Base-by-base conservation (phyloP, 2,888 invertebrate genomes). In the Thumatha senex region DNA sequence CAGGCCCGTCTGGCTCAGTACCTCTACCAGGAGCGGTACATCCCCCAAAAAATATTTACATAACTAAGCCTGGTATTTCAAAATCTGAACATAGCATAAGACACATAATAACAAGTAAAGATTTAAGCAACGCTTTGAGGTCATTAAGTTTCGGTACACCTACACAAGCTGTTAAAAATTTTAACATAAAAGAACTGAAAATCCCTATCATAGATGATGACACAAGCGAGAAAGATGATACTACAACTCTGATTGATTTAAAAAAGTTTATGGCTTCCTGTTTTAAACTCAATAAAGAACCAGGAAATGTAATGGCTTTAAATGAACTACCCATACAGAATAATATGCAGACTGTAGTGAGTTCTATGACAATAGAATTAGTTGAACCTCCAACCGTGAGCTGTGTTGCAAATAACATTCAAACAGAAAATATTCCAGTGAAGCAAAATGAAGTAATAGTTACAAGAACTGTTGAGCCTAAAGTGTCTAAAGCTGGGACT, bases 1-100 rank as follows among this genome's bases (percentile, higher is more conserved):
- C 89, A 40, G 89, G 89, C 12, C 87, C 88, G 5, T 89, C 89
- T n/a, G 73, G 76, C 31, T 49, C 70, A 3, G 55, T 66, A 31
- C 56, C 70, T 29, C 52, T 89, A 42, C 90, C 90, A 1, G 90
- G 89, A n/a, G 68, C 85, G 2, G 64, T 86, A 0, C 71, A 62
- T 5, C 69, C 53, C 2, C 57, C 64, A 0, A 80, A 72, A 61
- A 36, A 43, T 38, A 39, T 38, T 14, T 38, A 46, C 54, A 72
- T 46, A 48, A 47, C 72, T 3, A 82, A 74, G 61, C 67, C 82
- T 46, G 85, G 87, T 0, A 63, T 85, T 39, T 91, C 90, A 0
- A 91, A 89, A 75, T 91, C 90, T 1, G 90, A 91, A 61, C 89
- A 90, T 50, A 87, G 74, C 49, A 74, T 91, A 35, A 72, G 85